Base-by-base conservation (phyloP, 2,113 vertebrate species). In the Scomber scombrus region DNA sequence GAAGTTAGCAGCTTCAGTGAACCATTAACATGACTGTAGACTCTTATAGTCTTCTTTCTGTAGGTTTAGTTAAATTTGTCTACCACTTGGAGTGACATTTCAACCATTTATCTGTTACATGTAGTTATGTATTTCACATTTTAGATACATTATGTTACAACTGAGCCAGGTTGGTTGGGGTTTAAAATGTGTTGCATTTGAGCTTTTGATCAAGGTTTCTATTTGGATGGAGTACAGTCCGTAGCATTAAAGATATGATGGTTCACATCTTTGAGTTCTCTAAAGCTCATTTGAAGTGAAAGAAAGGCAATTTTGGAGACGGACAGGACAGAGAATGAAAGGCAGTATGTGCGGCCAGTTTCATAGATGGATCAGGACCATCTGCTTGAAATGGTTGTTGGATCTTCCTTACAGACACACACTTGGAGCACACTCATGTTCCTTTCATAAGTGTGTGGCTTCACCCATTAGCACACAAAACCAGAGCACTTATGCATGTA, bases 381-480 rank as follows among this genome's bases (percentile, higher is more conserved):
- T 91, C 86, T 91, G 82, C 82, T 84, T 60, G 0, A 77, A 63
- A 23, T 45, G 1, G 3, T 34, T 45, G 54, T 71, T 84, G 80
- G 66, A 76, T 73, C 80, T 84, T 82, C 71, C 82, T 84, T 72
- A 84, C 50, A 88, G 81, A 40, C 55, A 50, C 46, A 45, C 19
- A 62, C 23, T 57, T 49, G 61, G 58, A 84, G 66, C 68, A 75
- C 60, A 66, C 68, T 78, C 60, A 66, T 78, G 55, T 23, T 80
- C 16, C 51, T 86, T 88, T 88, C 69, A 85, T 80, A 34, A 76
- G 31, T n/a, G 43, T 46, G 71, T 58, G 84, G 60, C 40, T 78
- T 85, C 47, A 9, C 21, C 64, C 65, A 80, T 84, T 78, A 86
- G 75, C 60, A 82, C 61, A 62, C 65, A 71, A 18, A 78, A 50